Conservation (phyloP, 2,113 vertebrate species). For the Notarius lentiginosus region DNA sequence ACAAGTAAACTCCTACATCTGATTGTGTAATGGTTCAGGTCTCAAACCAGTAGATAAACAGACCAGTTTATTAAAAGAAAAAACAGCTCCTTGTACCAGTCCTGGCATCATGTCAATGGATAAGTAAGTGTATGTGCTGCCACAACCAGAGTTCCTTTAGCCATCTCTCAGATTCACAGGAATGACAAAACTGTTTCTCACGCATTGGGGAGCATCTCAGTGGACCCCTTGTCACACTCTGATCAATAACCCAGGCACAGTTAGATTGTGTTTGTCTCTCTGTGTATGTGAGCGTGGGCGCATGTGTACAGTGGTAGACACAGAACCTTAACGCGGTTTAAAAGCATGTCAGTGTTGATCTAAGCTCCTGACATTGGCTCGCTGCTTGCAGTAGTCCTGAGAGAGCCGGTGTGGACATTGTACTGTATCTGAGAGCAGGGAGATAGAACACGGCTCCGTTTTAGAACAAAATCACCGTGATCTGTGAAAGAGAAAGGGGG, state of each 20-base stretch:
- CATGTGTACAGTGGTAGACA: slow-evolving; percentile 32
- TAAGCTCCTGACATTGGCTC: slow-evolving; percentile 5
- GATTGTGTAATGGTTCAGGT: not conserved
- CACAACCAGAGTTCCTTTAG: slow-evolving; percentile 8
- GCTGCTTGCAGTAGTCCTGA: not conserved
- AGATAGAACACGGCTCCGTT: not conserved
- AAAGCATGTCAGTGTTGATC: slow-evolving; percentile 44
- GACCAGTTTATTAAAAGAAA: not conserved
- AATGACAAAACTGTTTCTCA: slow-evolving; percentile 39
- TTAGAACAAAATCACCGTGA: slow-evolving; percentile 10
- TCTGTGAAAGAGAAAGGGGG: not conserved
- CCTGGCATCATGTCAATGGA: not conserved
- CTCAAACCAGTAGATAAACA: not conserved
- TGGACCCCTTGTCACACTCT: slow-evolving; percentile 34
- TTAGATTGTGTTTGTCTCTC: not conserved
- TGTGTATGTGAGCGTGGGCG: not conserved
- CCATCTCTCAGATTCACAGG: slow-evolving; percentile 10
- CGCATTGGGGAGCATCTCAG: slow-evolving; percentile 27
- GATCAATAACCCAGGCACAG: slow-evolving; percentile 42
- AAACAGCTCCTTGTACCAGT: not conserved
- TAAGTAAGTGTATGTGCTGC: not conserved
- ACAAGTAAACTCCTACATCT: not conserved
- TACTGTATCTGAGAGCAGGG: not conserved
- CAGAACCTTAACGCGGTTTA: slow-evolving; percentile 2
- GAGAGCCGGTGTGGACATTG: not conserved